Base-by-base conservation (phyloP, 2,797 vertebrate species). In the Myiotriccus ornatus region DNA sequence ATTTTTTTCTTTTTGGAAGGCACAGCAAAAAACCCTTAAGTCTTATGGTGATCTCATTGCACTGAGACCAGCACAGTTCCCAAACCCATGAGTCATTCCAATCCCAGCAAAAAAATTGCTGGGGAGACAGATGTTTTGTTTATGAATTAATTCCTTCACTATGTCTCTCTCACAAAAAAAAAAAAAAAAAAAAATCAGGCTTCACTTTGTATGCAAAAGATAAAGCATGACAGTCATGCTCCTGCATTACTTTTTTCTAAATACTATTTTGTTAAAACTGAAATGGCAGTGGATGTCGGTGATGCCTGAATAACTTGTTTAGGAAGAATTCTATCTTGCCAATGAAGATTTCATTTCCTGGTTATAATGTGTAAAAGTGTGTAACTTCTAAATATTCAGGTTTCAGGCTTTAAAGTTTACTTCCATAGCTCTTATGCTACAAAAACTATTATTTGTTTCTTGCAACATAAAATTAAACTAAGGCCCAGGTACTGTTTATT, bases 121-220 rank as follows among this genome's bases (percentile, higher is more conserved):
- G 15, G 74, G 52, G 60, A 90, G 71, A 90, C 74, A 91, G 80
- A 76, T 85, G 71, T 80, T 95, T 92, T 95, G 77, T 57, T 95
- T 90, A 95, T 69, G 6, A 90, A 90, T 95, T 95, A 95, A 95
- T 90, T 93, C 39, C 52, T 87, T 89, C 70, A 90, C 50, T 12
- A 50, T 1, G 3, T 71, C 57, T 65, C 5, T 7, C 27, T 79
- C 50, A 47, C 19, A 82, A 76, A 20, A 81, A 67, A 44, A 57
- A n/a, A n/a, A n/a, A n/a, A n/a, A n/a, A 81, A 62, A 44, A 25
- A 39, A 15, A 63, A 86, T 6, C 57, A 83, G 64, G 46, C 68
- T 60, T 87, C n/a, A 80, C 18, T 90, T 77, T 87, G 47, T 21
- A 64, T 57, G 30, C 53, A 71, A 34, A 82, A 80, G n/a, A 92